Evolutionary conservation across 2,113 vertebrate species (phyloP), one percentile per base, ranked within the genome.

Genomic region (Cyprinus carpio): DNA sequence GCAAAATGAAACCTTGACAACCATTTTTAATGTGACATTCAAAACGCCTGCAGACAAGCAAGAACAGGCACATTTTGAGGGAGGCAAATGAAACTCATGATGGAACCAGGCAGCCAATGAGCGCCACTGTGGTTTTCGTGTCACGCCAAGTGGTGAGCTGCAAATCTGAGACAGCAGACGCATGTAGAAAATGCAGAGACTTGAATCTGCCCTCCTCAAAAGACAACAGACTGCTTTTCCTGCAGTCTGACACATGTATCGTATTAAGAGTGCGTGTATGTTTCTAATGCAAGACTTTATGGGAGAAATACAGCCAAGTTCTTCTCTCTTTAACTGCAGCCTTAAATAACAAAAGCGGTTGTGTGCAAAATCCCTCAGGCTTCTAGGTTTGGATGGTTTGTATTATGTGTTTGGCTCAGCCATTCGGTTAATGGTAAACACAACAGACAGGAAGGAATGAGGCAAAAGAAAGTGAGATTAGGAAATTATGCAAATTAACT

Each of bases 111-210:
- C 27, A 72, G 81, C 29, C 40, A 71, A 54, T 54, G 62, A 12
- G 80, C 12, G 23, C 23, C 49, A 20, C 15, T 69, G 80, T 65
- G 80, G 80, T 71, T 83, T 82, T 83, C 6, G 11, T 72, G 67
- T 74, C 67, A 58, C 65, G 67, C 46, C 56, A 74, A 56, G 67
- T 83, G 65, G 81, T 81, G 18, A 81, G 62, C 40, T 65, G 46
- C 29, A 34, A 25, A 23, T 72, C 6, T 74, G 29, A 56, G 23
- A 16, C 23, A 58, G 23, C 64, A 31, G 8, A 58, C 1, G 31
- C 56, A 62, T 62, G 31, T 25, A 6, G 75, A 77, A 76, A 77
- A 56, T 4, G 29, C 18, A 54, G 27, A 58, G 27, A 56, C 16
- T 31, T 23, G 18, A 77, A 25, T 75, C 11, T 15, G 43, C 43